Base-by-base conservation (phyloP, 2,888 invertebrate species). In the Platynereis dumerilii region DNA sequence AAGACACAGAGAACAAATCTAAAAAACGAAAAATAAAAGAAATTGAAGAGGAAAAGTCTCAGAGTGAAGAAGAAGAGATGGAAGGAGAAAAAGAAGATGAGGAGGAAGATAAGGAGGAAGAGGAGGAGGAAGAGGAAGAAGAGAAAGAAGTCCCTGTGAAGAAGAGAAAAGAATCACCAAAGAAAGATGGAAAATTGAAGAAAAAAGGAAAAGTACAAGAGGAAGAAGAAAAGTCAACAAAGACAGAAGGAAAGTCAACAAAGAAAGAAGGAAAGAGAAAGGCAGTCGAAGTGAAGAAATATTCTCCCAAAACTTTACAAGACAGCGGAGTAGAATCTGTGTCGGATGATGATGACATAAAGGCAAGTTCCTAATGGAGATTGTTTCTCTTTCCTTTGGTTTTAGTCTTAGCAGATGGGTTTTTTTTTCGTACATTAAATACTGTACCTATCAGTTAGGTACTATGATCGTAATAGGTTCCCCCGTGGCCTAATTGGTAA, bases 111-210 rank as follows among this genome's bases (percentile, higher is more conserved):
- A 34, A 34, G 59, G 26, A 57, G 27, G 28, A 62, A 39, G 39
- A 48, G 20, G 28, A n/a, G 24, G 5, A n/a, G 12, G 48, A 63
- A 29, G 39, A 63, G 29, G 27, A 24, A 58, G 42, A 34, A 58
- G 48, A n/a, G 29, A 42, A 45, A 15, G 28, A 5, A 42, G n/a
- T 24, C 34, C 28, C 28, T 1, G 39, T n/a, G 54, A 61, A 29
- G 34, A 39, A 42, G 39, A 42, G 12, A 45, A 58, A 28, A 42
- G 24, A 27, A 29, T 12, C 52, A 53, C 22, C 12, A 17, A 39
- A 20, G 54, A 53, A 26, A 15, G n/a, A 29, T 24, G 34, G 34
- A 34, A 34, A 34, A 34, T 5, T 34, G 34, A 7, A 7, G 34
- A 34, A 34, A 34, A 12, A 12, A 34, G 34, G 34, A 34, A 34